Base-by-base conservation (phyloP, 2,797 vertebrate species). In the Microctenopoma steveboyesi region DNA sequence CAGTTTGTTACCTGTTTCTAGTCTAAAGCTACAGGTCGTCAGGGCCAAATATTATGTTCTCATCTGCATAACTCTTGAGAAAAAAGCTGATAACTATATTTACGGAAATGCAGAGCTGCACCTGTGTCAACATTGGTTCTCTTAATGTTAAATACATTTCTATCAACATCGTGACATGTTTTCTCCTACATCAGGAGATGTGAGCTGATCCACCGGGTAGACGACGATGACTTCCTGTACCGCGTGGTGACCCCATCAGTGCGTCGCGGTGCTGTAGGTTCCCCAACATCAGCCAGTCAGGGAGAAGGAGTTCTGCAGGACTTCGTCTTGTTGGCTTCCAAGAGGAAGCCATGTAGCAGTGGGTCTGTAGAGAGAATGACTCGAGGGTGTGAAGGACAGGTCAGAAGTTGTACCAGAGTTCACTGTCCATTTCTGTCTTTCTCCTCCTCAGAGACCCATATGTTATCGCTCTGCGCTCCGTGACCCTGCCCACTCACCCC, bases 301-400 rank as follows among this genome's bases (percentile, higher is more conserved):
- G 90, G 91, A 28, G 92, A 92, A 25, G 76, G 87, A 66, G 93
- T 95, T 53, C 90, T 90, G 0, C 96, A 96, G 86, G 97, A 99
- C 83, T 98, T 98, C 0, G 94, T 98, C 80, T 86, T 98, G 80
- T 81, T 99, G 88, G 96, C 95, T 0, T 99, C 96, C 0, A 92
- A 93, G 59, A 81, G 97, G 80, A 94, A 92, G 16, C 97, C 97
- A 0, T 98, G 95, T 63, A 86, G 95, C 85, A 88, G 61, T 0
- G 94, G 96, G 97, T 98, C 67, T 84, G 90, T 73, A 51, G 35
- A 22, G 8, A 5, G 35, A n/a, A n/a, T 13, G 45, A 2, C 4
- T 14, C 15, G 4, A 48, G 33, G 4, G 5, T 35, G 53, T 46
- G 5, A 3, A 1, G 18, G 5, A 42, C n/a, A 39, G 33, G 4